Base-by-base conservation (phyloP, 2,113 vertebrate species). In the Hyperoodon ampullatus region DNA sequence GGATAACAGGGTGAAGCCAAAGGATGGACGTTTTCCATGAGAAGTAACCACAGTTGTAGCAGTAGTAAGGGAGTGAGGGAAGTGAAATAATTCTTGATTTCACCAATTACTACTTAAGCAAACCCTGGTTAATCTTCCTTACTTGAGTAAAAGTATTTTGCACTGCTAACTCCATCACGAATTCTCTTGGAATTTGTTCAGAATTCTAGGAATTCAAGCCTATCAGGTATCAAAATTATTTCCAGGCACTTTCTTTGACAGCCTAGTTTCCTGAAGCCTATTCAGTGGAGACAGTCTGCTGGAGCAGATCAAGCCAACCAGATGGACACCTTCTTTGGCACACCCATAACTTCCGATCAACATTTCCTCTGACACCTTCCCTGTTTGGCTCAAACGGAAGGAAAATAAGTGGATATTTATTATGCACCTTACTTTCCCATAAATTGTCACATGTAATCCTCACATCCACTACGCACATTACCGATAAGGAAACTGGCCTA, bases 51-150 rank as follows among this genome's bases (percentile, higher is more conserved):
- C 2, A 89, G 26, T 44, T 33, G 12, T 9, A 87, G 68, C 47
- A 68, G 50, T 35, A 70, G 42, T 66, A 81, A 68, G 90, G 26
- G 42, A 94, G 6, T 66, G 13, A 63, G 12, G 28, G 53, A 80
- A 95, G 94, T 88, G 33, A 92, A 95, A 81, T 47, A 78, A 93
- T 53, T n/a, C 55, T 94, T 81, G 19, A 75, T 74, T 94, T 97
- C 71, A 72, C 33, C 60, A 89, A 33, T 95, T 60, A 87, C 33
- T 75, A 78, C 39, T 94, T 66, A 88, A 88, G 65, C 50, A 92
- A 94, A 94, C 50, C 39, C 60, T 88, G 30, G 19, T 71, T 96
- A 94, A 97, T 89, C 55, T 95, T 95, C 47, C n/a, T 92, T 87
- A 63, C 16, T 83, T 86, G 2, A 65, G 50, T 35, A 86, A 44